phyloP scores from a whole-genome alignment of 1,140 invertebrate species.

The Drosophila lini region DNA sequence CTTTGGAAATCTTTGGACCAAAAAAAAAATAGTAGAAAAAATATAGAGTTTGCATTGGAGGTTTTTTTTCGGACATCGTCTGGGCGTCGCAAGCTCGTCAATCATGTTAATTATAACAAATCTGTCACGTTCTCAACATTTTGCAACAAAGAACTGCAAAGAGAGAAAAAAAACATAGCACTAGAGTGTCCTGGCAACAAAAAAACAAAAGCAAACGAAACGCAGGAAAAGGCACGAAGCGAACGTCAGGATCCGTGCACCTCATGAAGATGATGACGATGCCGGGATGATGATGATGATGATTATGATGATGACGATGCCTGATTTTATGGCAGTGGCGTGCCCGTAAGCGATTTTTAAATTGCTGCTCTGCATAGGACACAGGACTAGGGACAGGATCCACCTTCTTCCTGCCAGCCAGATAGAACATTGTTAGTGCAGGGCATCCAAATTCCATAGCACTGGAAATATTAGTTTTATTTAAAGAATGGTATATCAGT shows the following conservation, averaged over 20 bases:
- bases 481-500: too few species aligned
- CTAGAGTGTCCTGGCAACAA: conserved; percentile 11
- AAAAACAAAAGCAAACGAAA: conserved; percentile 44
- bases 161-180: conserved; percentile 10
- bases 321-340: conserved; percentile 74
- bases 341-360: conserved; percentile 76
- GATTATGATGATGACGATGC: conserved; percentile 58
- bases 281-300: conserved; percentile 26
- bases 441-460: conserved; percentile 22
- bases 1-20: conserved; percentile 12
- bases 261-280: conserved; percentile 53
- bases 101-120: conserved; percentile 78
- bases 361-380: conserved; percentile 71
- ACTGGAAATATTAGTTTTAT: not conserved
- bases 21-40: not conserved
- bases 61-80: conserved; percentile 23
- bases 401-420: conserved; percentile 25
- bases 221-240: conserved; percentile 67
- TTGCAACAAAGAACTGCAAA: conserved; percentile 35
- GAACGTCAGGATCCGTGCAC: conserved; percentile 44
- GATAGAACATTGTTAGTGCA: conserved; percentile 50
- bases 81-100: conserved; percentile 66
- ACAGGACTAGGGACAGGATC: conserved; percentile 27
- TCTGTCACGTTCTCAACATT: conserved; percentile 72
- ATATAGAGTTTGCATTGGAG: not conserved